A percentile compares a stretch with the other conserved stretches of the same genome.
These are phyloP conservation scores for Hemiscyllium ocellatum DNA, from an alignment of 2,113 vertebrate species.

Conservation along the genomic window DNA sequence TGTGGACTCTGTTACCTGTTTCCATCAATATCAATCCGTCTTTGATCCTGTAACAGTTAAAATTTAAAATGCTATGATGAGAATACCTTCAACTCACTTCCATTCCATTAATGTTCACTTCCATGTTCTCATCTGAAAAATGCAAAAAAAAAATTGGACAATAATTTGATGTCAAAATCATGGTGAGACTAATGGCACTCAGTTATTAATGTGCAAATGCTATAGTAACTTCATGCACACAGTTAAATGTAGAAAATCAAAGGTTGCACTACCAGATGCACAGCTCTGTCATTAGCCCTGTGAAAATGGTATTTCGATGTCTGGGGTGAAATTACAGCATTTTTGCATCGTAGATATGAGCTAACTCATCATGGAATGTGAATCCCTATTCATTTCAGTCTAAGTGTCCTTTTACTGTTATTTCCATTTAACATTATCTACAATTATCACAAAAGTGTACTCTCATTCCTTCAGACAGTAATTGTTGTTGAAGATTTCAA, in stretches of 20 bases:
- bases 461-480: background rate
- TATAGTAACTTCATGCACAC: background rate
- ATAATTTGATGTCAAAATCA: background rate
- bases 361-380: background rate
- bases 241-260: background rate
- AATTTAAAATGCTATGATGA: background rate
- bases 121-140: background rate
- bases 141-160: background rate
- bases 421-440: background rate
- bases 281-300: background rate
- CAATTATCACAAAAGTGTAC: background rate
- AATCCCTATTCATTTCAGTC: background rate
- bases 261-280: background rate
- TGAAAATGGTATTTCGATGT: background rate
- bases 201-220: background rate
- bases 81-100: background rate
- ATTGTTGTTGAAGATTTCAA: background rate
- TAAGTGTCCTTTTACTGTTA: background rate
- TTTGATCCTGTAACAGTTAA: background rate
- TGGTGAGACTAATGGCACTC: background rate
- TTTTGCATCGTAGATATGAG: background rate
- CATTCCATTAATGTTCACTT: background rate
- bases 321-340: background rate
- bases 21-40: background rate
- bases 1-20: background rate